Evolutionary conservation across 2,797 vertebrate species (phyloP), one percentile per base, ranked within the genome.

Genomic region (Alosa sapidissima): DNA sequence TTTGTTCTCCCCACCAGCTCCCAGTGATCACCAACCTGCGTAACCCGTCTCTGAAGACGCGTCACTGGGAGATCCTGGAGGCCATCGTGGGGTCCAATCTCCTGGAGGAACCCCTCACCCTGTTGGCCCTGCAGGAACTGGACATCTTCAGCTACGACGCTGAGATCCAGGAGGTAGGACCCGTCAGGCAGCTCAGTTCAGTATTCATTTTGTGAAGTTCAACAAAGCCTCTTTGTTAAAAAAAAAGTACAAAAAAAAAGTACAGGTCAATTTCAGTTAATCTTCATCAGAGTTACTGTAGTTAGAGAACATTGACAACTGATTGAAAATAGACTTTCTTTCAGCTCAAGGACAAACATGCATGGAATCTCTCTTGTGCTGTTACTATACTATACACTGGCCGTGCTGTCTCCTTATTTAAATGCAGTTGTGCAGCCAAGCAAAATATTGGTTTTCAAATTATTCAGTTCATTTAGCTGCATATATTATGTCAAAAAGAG

Each of bases 21-120:
- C 96, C 96, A 19, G 93, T 96, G 81, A 95, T 97, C 88, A 92
- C 89, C 62, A 94, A 97, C 87, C 91, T 97, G 78, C 93, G 93
- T 85, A 97, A 97, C 85, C 94, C 95, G 1, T 95, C 90, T 91
- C 89, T 97, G 92, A 97, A 97, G 91, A 33, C 89, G 0, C 91
- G 94, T 47, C 96, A 96, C 81, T 97, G 96, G 96, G 86, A 85
- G 81, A 90, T 85, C 28, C 88, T 98, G 87, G 95, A 97, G 87
- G 88, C 90, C 72, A 87, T 93, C 1, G 88, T 96, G 24, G 91
- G 94, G 24, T 89, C 92, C 47, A 85, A 86, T 3, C 87, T 97
- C 75, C 84, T 86, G 81, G 90, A 94, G 81, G 84, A 93, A 33
- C 91, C 96, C 0, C 90, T 96, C 51, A 94, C 94, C 78, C 84